phyloP scores from a whole-genome alignment of 2,888 invertebrate species.

The Aromia moschata region DNA sequence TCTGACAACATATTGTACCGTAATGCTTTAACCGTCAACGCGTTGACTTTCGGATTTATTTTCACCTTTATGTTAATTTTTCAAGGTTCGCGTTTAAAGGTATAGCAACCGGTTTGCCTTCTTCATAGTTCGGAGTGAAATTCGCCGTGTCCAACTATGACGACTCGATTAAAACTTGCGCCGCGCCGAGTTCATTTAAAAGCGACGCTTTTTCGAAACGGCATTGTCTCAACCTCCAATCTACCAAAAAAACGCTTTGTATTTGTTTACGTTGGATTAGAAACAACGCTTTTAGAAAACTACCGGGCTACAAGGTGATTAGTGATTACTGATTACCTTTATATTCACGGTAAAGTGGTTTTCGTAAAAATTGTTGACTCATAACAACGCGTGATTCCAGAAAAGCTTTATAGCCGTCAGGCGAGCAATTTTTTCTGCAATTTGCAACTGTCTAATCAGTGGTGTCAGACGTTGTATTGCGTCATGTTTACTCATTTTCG shows the following conservation, averaged over 20 bases:
- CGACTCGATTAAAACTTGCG: neutral
- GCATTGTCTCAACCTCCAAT: too few species aligned
- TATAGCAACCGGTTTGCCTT: conserved; percentile 51
- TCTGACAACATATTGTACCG: conserved; percentile 54
- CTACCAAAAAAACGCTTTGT: too few species aligned
- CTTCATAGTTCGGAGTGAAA: conserved; percentile 28
- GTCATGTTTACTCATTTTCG: neutral
- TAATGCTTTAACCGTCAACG: conserved; percentile 37
- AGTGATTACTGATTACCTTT: too few species aligned
- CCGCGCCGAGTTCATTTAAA: too few species aligned
- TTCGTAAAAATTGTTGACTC: neutral
- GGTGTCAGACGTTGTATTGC: neutral
- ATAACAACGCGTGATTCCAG: neutral
- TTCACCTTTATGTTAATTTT: conserved; percentile 55
- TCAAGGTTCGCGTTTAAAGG: conserved; percentile 47
- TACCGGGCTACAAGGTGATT: neutral
- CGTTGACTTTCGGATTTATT: conserved; percentile 49
- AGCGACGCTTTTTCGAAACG: too few species aligned
- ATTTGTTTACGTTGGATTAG: too few species aligned
- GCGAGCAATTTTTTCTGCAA: conserved; percentile 3
- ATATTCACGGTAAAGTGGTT: neutral
- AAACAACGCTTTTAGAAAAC: too few species aligned
- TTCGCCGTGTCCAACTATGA: conserved; percentile 6
- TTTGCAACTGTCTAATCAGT: neutral
- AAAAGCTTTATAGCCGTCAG: neutral